A percentile compares a stretch with the other conserved stretches of the same genome.
phyloP scores from a whole-genome alignment of 2,888 invertebrate genomes.

The Diloba caeruleocephala region DNA sequence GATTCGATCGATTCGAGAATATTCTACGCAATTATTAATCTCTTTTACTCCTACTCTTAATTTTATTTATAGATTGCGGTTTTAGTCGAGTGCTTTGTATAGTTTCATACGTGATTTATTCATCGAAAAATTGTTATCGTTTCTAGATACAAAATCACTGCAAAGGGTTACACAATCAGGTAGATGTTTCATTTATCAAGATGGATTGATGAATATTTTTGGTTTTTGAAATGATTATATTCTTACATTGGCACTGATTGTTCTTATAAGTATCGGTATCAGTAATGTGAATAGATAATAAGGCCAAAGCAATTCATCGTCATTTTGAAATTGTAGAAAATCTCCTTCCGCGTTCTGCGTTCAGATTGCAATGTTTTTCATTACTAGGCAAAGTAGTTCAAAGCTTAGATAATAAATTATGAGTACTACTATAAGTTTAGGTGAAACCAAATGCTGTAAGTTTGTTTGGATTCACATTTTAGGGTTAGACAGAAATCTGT shows the following conservation, averaged over 20 bases:
- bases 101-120: not conserved
- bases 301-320: too few species aligned
- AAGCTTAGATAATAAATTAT: conserved; percentile 17
- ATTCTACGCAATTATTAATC: not conserved
- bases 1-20: not conserved
- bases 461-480: not conserved
- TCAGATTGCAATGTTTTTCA: conserved; percentile 15
- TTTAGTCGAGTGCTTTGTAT: not conserved
- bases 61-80: not conserved
- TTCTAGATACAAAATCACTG: conserved; percentile 1
- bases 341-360: conserved; percentile 25
- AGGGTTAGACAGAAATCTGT: not conserved
- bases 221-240: not conserved
- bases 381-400: conserved; percentile 15
- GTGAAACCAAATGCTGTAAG: not conserved
- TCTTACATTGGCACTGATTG: not conserved
- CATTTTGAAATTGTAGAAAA: too few species aligned
- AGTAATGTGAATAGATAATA: conserved; percentile 10
- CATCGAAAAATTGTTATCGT: not conserved
- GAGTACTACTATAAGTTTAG: conserved; percentile 4
- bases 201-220: conserved; percentile 15
- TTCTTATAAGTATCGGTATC: conserved; percentile 9
- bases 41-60: not conserved
- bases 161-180: not conserved
- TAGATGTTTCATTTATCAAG: conserved; percentile 29